Evolutionary conservation across 1,140 invertebrate genomes (phyloP), one percentile per base, ranked within the genome.

Genomic region (Lethrus apterus): DNA sequence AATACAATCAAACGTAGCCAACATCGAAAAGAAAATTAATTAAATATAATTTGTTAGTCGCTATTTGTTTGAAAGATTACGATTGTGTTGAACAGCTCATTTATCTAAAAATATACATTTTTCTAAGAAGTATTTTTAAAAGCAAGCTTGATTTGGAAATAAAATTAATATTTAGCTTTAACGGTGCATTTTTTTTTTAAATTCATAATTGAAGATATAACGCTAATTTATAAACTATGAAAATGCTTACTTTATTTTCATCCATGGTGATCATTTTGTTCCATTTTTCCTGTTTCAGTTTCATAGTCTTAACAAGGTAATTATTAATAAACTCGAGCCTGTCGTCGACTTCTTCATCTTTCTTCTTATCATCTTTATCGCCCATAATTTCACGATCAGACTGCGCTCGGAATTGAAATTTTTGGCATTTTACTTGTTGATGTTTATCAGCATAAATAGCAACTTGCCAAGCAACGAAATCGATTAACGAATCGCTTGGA

Each of bases 271-370:
- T 76, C 78, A 89, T 80, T 67, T 84, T 86, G 30, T 67, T 63
- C 81, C 84, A 89, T 70, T 79, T 83, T 40, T 90, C 86, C 30
- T 73, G 65, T 69, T 87, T 88, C 17, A 87, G 62, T 60, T 75
- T 75, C 55, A 84, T 64, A 10, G 80, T 75, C 60, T 80, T 81
- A 26, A 58, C 60, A 10, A 70, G 48, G 55, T 70, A 70, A 46
- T 63, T 65, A 46, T 63, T 57, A 4, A 68, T 45, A 44, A 65
- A 70, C 36, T 63, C 61, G 14, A 65, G 48, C 14, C 67, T 51
- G 20, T 54, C 52, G 52, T 70, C 69, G 23, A 50, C 48, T 13
- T 55, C 53, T 11, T 56, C 54, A 2, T 48, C 38, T 46, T 51
- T 49, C 21, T 29, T 33, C 18, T 42, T 42, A 19, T 42, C 38